A percentile compares a stretch with the other conserved stretches of the same genome.
Evolutionary conservation across 1,140 invertebrate species (phyloP).

Genomic region (Cheumatopsyche charites): DNA sequence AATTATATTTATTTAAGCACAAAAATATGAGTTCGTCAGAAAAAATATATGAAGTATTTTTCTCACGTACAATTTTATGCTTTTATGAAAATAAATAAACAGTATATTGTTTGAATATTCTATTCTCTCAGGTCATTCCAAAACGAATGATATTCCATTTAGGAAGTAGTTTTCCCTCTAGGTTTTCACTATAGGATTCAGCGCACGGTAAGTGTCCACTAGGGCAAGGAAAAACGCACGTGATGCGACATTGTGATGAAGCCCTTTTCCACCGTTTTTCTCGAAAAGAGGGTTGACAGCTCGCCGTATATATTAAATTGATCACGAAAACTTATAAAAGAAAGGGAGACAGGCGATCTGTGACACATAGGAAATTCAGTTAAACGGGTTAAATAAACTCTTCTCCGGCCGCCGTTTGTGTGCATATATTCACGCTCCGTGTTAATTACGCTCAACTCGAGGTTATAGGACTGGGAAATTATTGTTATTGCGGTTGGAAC

Average conservation of each 20-base stretch:
- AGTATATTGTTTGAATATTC: too few relatives aligned
- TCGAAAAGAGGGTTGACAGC: slow-evolving; percentile 32
- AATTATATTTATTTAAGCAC: too few relatives aligned
- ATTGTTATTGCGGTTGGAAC: background rate
- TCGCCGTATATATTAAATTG: slow-evolving; percentile 28
- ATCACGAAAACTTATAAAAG: slow-evolving; percentile 27
- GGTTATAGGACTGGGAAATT: background rate
- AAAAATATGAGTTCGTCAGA: too few relatives aligned
- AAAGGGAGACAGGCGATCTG: slow-evolving; percentile 11
- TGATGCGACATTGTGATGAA: slow-evolving; percentile 35
- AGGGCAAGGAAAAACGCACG: slow-evolving; percentile 20
- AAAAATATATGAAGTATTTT: too few relatives aligned
- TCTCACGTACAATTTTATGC: too few relatives aligned
- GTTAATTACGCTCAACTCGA: background rate
- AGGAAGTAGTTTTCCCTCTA: background rate
- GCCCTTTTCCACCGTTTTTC: slow-evolving; percentile 33
- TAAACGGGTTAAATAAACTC: slow-evolving; percentile 15
- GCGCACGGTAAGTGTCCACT: slow-evolving; percentile 11
- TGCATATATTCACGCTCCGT: background rate
- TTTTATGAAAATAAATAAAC: too few relatives aligned
- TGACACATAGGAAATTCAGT: slow-evolving; percentile 22
- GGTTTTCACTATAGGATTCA: slow-evolving; percentile 13
- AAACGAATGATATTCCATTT: too few relatives aligned
- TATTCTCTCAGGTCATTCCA: too few relatives aligned
- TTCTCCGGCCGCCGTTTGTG: background rate